These are phyloP conservation scores for Empidonax alnorum DNA, from an alignment of 2,113 vertebrate genomes.

Conservation along the genomic window DNA sequence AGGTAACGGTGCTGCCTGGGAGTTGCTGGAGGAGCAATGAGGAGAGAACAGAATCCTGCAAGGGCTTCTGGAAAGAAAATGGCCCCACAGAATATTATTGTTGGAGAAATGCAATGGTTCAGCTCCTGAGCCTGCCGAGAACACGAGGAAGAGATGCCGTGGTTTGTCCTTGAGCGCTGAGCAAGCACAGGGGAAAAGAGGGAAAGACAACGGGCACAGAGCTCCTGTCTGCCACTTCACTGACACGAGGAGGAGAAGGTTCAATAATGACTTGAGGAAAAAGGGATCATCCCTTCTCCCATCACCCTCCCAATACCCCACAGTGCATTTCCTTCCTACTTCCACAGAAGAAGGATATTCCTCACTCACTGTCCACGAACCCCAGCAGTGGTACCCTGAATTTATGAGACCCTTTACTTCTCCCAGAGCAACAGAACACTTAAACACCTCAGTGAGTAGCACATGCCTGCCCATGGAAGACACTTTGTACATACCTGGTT, in stretches of 20 bases:
- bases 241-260: not conserved
- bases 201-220: not conserved
- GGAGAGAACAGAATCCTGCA: not conserved
- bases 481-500: not conserved
- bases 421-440: not conserved
- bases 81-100: not conserved
- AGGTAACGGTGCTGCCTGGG: not conserved
- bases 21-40: not conserved
- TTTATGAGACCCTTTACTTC: not conserved
- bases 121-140: not conserved
- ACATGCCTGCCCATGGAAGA: fast-evolving
- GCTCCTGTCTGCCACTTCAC: not conserved
- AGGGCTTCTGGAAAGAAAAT: not conserved
- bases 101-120: fast-evolving
- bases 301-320: not conserved
- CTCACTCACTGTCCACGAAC: fast-evolving
- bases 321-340: fast-evolving
- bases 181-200: not conserved
- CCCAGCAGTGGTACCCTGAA: not conserved
- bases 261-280: not conserved
- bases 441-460: not conserved
- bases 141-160: fast-evolving
- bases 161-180: not conserved
- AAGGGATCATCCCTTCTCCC: not conserved
- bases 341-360: not conserved